Conservation (phyloP, 2,797 vertebrate species). For the Leucoraja ocellata region DNA sequence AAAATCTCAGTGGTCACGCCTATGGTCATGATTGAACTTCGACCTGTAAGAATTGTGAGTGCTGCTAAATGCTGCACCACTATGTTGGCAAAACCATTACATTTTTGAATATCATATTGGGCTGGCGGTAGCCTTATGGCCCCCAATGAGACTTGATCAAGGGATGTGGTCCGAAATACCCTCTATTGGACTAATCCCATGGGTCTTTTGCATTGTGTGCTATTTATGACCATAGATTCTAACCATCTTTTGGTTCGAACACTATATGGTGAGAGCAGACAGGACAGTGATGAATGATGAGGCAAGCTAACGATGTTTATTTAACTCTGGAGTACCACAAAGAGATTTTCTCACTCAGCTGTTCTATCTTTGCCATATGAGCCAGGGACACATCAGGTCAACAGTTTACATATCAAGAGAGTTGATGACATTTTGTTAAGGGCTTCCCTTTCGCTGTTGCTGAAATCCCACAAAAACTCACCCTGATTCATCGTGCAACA, state of each 20-base stretch:
- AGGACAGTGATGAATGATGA: background rate
- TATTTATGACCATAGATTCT: background rate
- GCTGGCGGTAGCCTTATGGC: too few species aligned
- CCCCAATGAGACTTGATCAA: too few species aligned
- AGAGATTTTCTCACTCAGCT: background rate
- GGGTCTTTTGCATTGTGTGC: too few species aligned
- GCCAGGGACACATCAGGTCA: background rate
- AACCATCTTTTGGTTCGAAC: background rate
- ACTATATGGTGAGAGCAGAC: background rate
- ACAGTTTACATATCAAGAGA: background rate
- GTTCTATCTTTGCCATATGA: background rate
- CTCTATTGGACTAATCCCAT: background rate
- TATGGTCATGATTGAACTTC: too few species aligned
- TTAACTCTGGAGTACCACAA: too few species aligned
- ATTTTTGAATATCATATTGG: too few species aligned
- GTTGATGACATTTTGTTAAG: background rate
- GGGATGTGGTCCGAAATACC: background rate
- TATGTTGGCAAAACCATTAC: too few species aligned
- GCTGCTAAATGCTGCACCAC: too few species aligned
- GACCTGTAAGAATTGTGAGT: too few species aligned
- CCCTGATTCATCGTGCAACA: background rate
- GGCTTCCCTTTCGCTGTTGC: background rate
- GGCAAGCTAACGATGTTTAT: background rate
- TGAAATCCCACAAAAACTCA: background rate
- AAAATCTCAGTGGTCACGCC: background rate